Evolutionary conservation across 2,113 vertebrate species (phyloP).

Genomic region (Danio rerio): GRCz12tu NC_133199.1:2444501-2445000

Average conservation of each 20-base stretch:
- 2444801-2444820: slow-evolving; percentile 91
- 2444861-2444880: slow-evolving; percentile 85
- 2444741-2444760: slow-evolving; percentile 71
- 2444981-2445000: slow-evolving; percentile 87
- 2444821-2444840: slow-evolving; percentile 91
- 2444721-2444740: slow-evolving; percentile 61
- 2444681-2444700: slow-evolving; percentile 61
- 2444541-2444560: slow-evolving; percentile 93
- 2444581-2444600: slow-evolving; percentile 81
- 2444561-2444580: slow-evolving; percentile 89
- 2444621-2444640: slow-evolving; percentile 49
- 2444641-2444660: slow-evolving; percentile 56
- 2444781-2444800: slow-evolving; percentile 84
- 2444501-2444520: slow-evolving; percentile 93
- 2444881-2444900: slow-evolving; percentile 91
- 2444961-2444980: slow-evolving; percentile 89
- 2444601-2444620: slow-evolving; percentile 57
- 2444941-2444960: slow-evolving; percentile 87
- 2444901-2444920: slow-evolving; percentile 94
- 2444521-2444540: slow-evolving; percentile 89
- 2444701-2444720: slow-evolving; percentile 46
- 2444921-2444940: slow-evolving; percentile 76
- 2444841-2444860: slow-evolving; percentile 90
- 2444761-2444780: slow-evolving; percentile 79
- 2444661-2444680: slow-evolving; percentile 55